Base-by-base conservation (phyloP, 2,113 vertebrate species). In the Phainopepla nitens region DNA sequence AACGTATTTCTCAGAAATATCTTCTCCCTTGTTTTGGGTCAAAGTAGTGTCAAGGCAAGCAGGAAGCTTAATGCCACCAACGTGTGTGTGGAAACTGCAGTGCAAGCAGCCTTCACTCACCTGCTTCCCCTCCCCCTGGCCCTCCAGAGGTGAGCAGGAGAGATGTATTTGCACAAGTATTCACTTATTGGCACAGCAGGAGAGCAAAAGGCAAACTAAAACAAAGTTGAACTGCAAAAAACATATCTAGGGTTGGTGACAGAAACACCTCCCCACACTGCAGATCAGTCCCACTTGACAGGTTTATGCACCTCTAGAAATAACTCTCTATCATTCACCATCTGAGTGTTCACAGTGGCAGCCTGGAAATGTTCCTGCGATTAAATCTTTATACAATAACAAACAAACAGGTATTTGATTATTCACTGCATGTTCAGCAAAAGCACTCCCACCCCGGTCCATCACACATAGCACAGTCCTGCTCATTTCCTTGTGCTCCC, bases 181-280 rank as follows among this genome's bases (percentile, higher is more conserved):
- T 47, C 20, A 2, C 28, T 47, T 39, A 42, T 1, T 47, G 39
- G 24, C 39, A 79, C 54, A 65, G 15, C 21, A 61, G 44, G 47
- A 89, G 71, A 62, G 44, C 45, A 62, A 77, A 54, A 69, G 25
- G 19, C 31, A 56, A 62, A 56, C 35, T 10, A 35, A 76, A 77
- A 23, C 49, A 42, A 92, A 76, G 57, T 7, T n/a, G 14, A 57
- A 75, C 36, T 39, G 36, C 47, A 65, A 29, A 41, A 21, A 35
- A 31, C 22, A 72, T n/a, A 79, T 15, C 20, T 21, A 36, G 45
- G 49, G 23, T 9, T 85, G 22, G 15, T 0, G 0, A 64, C 0
- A 69, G 23, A 58, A 94, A 88, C 18, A 28, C 20, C 21, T 39
- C 72, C 45, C 39, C 22, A 9, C 2, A 36, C 10, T 31, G 45